A percentile compares a stretch with the other conserved stretches of the same genome.
Evolutionary conservation across 1,140 invertebrate species (phyloP).

Genomic region (Caerostris darwini): DNA sequence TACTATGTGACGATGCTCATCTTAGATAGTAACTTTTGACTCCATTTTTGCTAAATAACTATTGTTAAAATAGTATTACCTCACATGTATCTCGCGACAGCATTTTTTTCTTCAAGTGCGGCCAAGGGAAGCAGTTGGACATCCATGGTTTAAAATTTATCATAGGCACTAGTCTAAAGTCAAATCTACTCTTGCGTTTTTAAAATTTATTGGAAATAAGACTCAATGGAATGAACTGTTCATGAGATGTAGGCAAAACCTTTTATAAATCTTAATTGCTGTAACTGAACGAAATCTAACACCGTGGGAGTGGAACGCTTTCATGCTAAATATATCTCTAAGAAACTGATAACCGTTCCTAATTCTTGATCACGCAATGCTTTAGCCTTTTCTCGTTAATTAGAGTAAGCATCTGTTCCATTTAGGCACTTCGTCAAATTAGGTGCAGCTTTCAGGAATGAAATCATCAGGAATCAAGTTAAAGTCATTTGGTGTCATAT

Average conservation of each 20-base stretch:
- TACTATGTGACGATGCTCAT: too few species aligned
- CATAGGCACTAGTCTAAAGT: too few species aligned
- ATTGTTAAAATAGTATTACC: too few species aligned
- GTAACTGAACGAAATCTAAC: slow-evolving; percentile 14
- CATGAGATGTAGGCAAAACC: background rate
- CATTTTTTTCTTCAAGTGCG: too few species aligned
- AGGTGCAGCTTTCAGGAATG: slow-evolving; percentile 9
- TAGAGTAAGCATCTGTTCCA: slow-evolving; percentile 39
- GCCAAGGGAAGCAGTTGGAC: too few species aligned
- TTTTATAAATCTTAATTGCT: slow-evolving; percentile 27
- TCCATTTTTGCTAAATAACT: too few species aligned
- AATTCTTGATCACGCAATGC: slow-evolving; percentile 25
- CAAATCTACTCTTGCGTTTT: too few species aligned
- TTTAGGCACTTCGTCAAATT: slow-evolving; percentile 3
- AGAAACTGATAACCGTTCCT: slow-evolving; percentile 3
- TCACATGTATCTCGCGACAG: too few species aligned
- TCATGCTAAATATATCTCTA: background rate
- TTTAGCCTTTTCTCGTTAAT: slow-evolving; percentile 3
- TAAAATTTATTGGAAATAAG: background rate
- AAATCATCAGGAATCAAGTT: slow-evolving; percentile 2
- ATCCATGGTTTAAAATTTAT: too few species aligned
- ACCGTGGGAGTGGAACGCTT: background rate
- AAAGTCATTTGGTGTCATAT: slow-evolving; percentile 2
- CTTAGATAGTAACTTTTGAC: too few species aligned
- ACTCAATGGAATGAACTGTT: background rate